Conservation (phyloP, 2,888 invertebrate species). For the Leptinotarsa tumamoca region DNA sequence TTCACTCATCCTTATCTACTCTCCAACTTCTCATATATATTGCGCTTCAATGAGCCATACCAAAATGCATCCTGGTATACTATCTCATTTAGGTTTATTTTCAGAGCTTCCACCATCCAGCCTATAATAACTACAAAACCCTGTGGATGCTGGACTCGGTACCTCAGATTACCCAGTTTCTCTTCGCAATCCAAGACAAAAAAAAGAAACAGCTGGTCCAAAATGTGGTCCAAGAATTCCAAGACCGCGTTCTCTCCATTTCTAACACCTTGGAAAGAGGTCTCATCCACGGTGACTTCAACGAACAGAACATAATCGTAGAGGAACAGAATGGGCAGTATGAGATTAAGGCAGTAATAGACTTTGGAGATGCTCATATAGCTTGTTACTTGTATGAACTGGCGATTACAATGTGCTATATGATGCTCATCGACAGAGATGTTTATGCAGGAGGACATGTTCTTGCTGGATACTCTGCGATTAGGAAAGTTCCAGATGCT, state of each 20-base stretch:
- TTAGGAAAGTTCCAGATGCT: constrained; percentile 70
- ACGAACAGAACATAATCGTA: constrained; percentile 86
- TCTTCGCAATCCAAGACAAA: constrained; percentile 76
- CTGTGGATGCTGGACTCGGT: constrained; percentile 83
- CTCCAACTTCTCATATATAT: too few species aligned
- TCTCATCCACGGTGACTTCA: constrained; percentile 90
- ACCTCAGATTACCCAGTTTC: constrained; percentile 77
- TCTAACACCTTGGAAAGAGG: constrained; percentile 74
- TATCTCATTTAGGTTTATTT: constrained; percentile 39
- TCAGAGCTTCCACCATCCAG: constrained; percentile 80
- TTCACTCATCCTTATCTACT: too few species aligned
- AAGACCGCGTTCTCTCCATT: constrained; percentile 73
- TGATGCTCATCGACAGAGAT: constrained; percentile 77
- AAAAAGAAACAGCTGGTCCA: constrained; percentile 71
- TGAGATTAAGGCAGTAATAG: constrained; percentile 79
- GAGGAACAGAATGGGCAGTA: constrained; percentile 63
- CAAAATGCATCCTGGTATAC: not conserved
- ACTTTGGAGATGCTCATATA: constrained; percentile 86
- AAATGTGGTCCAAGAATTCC: constrained; percentile 75
- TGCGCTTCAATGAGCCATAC: too few species aligned
- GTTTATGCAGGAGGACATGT: constrained; percentile 75
- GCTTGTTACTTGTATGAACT: constrained; percentile 86
- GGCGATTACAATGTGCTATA: constrained; percentile 84
- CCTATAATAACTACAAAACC: constrained; percentile 74
- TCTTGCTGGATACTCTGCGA: constrained; percentile 80